phyloP scores from a whole-genome alignment of 2,113 vertebrate genomes.

The Elephas maximus region DNA sequence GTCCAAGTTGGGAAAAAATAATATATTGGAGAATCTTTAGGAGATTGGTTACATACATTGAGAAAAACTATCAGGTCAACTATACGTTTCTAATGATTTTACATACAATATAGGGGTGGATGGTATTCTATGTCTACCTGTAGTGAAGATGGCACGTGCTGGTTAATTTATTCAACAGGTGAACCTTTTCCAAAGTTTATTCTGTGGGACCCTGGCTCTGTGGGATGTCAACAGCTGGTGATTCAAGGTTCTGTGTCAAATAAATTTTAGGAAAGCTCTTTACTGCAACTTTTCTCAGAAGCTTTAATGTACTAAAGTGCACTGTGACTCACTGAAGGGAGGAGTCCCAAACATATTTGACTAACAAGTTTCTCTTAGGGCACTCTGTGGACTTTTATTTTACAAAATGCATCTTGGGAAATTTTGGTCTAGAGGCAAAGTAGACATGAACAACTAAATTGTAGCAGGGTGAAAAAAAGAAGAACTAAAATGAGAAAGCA shows the following conservation, averaged over 20 bases:
- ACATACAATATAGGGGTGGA: not conserved
- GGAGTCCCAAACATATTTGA: not conserved
- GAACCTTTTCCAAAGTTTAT: not conserved
- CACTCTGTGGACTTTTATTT: not conserved
- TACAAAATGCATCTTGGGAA: not conserved
- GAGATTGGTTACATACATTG: conserved; percentile 68
- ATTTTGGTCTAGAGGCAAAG: not conserved
- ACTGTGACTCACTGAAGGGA: not conserved
- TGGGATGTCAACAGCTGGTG: not conserved
- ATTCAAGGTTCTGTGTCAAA: not conserved
- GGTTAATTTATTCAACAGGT: not conserved
- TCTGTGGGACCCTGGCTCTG: not conserved
- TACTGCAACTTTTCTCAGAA: not conserved
- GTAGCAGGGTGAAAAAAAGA: not conserved
- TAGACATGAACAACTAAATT: not conserved
- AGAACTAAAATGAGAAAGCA: not conserved
- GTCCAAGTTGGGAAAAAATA: conserved; percentile 66
- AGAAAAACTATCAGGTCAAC: conserved; percentile 54
- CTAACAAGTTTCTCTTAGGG: not conserved
- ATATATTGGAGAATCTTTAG: conserved; percentile 67
- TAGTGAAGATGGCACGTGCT: not conserved
- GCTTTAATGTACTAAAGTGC: not conserved
- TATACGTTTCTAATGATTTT: not conserved
- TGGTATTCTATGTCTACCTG: not conserved
- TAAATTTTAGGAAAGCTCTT: not conserved